Evolutionary conservation across 2,888 invertebrate species (phyloP), one percentile per base, ranked within the genome.

Genomic region (Drosophila anomalata): DNA sequence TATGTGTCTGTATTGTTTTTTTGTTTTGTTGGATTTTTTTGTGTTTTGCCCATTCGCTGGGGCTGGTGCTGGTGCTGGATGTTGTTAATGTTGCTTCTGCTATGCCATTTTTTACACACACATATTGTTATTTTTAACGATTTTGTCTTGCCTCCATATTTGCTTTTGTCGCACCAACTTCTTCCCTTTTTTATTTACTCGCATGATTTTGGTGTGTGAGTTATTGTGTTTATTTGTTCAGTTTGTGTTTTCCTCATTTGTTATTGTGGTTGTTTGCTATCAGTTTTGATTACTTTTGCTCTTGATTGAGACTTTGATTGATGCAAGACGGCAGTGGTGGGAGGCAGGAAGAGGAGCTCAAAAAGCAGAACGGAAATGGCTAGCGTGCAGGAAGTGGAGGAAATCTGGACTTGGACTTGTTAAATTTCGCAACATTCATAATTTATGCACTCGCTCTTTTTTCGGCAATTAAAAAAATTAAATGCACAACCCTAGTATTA

Each of bases 211-310:
- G 7, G 67, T 80, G 77, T 82, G 61, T 20, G 69, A 77, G 77
- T 81, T 57, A 7, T 61, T 51, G 42, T 36, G n/a, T 33, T 22
- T 56, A 50, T 51, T 48, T 62, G 39, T 56, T 53, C 31, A 52
- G 66, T 70, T 75, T 78, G 51, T 70, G 73, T 72, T 63, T 61
- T 52, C 41, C 41, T 54, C 58, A 31, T 42, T 17, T 57, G 69
- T 59, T 70, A 55, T 42, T 70, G 57, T 42, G 70, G 33, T 77
- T 57, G 69, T 59, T 73, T 73, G 57, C 41, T 70, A 33, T 78
- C 84, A 77, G 48, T 78, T 83, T 82, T 79, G 78, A 84, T 77
- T 78, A 82, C 73, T 82, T 73, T 85, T 83, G 80, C 78, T 84
- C 78, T 82, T 83, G 81, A 81, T 82, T 83, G 79, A 81, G 80